phyloP scores from a whole-genome alignment of 2,797 vertebrate species.

The Spinus olivaceus region DNA sequence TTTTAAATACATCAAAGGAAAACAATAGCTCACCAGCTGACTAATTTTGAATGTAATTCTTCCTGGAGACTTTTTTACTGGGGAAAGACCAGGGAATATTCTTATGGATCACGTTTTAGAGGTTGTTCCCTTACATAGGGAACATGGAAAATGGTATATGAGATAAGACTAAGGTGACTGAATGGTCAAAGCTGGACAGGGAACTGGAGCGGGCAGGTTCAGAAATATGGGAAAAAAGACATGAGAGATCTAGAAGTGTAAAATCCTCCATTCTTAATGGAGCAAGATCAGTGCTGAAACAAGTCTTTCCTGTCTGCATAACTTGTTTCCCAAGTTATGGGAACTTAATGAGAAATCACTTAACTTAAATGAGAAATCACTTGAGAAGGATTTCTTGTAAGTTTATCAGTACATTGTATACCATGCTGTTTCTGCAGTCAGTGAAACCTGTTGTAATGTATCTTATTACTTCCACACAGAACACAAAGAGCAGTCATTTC shows the following conservation, averaged over 20 bases:
- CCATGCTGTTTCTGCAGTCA: background rate
- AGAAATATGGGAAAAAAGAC: background rate
- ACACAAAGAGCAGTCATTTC: constrained; percentile 21
- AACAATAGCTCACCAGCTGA: background rate
- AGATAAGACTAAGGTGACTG: background rate
- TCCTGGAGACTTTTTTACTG: background rate
- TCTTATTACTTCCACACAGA: background rate
- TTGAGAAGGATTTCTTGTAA: constrained; percentile 2
- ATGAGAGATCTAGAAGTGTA: background rate
- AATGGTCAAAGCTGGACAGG: background rate
- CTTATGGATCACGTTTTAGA: background rate
- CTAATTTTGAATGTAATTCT: background rate
- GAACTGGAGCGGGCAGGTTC: background rate
- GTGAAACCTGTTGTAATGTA: background rate
- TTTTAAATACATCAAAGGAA: background rate
- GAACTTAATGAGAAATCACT: too few relatives aligned
- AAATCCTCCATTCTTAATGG: background rate
- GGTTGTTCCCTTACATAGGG: background rate
- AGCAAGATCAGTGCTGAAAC: background rate
- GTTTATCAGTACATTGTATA: background rate
- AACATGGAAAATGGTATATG: background rate
- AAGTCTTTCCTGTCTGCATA: background rate
- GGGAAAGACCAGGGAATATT: background rate
- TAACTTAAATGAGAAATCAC: background rate
- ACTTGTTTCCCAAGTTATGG: background rate